phyloP scores from a whole-genome alignment of 2,797 vertebrate genomes.

The Chrysocyon brachyurus region DNA sequence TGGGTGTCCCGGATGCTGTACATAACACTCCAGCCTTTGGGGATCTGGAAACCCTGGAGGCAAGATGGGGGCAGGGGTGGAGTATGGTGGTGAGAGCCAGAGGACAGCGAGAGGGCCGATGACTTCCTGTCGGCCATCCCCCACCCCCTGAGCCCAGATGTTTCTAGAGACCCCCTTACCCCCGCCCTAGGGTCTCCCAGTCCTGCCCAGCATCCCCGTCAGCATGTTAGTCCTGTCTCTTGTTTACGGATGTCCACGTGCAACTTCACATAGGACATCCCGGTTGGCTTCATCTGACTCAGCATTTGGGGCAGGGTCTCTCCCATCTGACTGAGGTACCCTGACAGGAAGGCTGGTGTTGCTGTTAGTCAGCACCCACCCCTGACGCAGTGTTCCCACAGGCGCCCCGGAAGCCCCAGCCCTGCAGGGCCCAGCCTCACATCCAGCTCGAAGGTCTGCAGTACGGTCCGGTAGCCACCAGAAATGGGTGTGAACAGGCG shows the following conservation, averaged over 20 bases:
- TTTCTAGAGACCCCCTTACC: not conserved
- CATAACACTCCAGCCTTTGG: slow-evolving; percentile 99
- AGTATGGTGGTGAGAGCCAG: not conserved
- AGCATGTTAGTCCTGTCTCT: not conserved
- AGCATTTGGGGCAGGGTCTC: not conserved
- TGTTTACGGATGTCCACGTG: not conserved
- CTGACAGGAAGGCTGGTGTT: fast-evolving
- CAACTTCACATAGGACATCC: not conserved
- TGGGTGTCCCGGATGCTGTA: slow-evolving; percentile 99
- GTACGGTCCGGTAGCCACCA: slow-evolving; percentile 96
- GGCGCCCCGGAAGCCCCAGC: not conserved
- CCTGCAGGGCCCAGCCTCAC: slow-evolving; percentile 89
- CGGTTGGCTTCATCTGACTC: not conserved
- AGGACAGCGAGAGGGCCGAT: not conserved
- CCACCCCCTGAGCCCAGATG: not conserved
- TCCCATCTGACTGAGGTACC: not conserved
- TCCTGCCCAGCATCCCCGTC: not conserved
- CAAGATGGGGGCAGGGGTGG: not conserved
- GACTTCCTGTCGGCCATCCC: not conserved
- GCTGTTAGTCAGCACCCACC: not conserved
- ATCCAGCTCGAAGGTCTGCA: slow-evolving; percentile 98
- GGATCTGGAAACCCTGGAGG: slow-evolving; percentile 96
- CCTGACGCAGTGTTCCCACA: not conserved
- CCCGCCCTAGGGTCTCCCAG: fast-evolving
- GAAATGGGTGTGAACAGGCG: slow-evolving; percentile 97